Evolutionary conservation across 2,797 vertebrate species (phyloP).

Genomic region (Eremophila alpestris): DNA sequence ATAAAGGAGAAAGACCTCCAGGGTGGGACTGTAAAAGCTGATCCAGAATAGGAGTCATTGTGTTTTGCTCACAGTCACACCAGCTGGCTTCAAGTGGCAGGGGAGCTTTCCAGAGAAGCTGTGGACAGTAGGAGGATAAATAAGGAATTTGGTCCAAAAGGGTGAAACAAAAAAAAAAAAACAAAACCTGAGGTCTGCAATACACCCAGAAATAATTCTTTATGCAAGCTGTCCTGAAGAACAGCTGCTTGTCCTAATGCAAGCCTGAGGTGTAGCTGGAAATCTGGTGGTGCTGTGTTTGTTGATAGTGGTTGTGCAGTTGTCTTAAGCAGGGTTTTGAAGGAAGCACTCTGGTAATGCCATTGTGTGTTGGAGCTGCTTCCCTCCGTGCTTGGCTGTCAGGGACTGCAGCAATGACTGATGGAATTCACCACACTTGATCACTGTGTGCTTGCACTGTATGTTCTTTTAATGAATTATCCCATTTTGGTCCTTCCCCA

Average conservation of each 20-base stretch:
- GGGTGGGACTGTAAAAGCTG: background rate
- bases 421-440: background rate
- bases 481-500: background rate
- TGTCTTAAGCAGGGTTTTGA: background rate
- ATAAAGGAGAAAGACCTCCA: slow-evolving; percentile 37
- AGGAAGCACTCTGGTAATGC: background rate
- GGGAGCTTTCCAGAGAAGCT: slow-evolving; percentile 34
- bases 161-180: background rate
- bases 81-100: slow-evolving; percentile 35
- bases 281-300: background rate
- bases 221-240: background rate
- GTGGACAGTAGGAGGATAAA: background rate
- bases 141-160: background rate
- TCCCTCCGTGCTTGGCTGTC: background rate
- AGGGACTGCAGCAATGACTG: background rate
- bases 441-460: background rate
- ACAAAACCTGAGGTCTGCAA: background rate
- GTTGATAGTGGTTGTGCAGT: background rate
- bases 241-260: background rate
- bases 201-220: background rate
- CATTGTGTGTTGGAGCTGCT: background rate
- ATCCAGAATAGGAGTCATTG: slow-evolving; percentile 21
- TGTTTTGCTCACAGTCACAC: slow-evolving; percentile 29
- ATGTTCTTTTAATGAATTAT: background rate
- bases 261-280: background rate